Conservation (phyloP, 2,113 vertebrate genomes). For the Mormoops blainvillei region DNA sequence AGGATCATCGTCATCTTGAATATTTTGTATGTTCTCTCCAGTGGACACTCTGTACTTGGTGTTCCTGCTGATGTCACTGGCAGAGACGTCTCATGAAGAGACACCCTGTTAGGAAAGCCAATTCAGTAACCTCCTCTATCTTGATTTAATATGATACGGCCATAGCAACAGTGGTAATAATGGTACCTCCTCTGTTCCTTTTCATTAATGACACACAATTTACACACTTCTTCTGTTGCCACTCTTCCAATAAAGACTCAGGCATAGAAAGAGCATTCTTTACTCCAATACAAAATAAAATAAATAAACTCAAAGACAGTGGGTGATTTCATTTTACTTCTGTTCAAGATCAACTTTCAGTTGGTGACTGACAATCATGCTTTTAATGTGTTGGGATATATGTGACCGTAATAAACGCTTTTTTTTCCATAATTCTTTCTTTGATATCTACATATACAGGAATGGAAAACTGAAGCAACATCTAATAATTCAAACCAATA, state of each 20-base stretch:
- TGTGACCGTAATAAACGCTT: background rate
- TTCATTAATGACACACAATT: constrained; percentile 21
- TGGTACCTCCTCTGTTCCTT: constrained; percentile 35
- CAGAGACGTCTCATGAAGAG: constrained; percentile 50
- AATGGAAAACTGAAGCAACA: constrained; percentile 15
- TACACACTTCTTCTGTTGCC: background rate
- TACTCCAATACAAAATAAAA: constrained; percentile 17
- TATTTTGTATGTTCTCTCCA: constrained; percentile 56
- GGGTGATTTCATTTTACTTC: constrained; percentile 29
- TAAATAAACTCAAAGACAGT: background rate
- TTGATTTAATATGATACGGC: constrained; percentile 57
- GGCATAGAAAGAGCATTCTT: background rate
- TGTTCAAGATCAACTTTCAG: background rate
- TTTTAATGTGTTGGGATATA: constrained; percentile 14
- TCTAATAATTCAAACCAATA: constrained; percentile 15
- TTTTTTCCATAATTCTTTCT: background rate
- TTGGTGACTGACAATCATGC: background rate
- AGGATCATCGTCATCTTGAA: constrained; percentile 8
- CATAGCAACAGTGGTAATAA: constrained; percentile 20
- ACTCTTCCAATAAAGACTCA: background rate
- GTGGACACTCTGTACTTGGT: constrained; percentile 52
- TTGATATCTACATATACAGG: background rate
- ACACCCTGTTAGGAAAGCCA: constrained; percentile 4
- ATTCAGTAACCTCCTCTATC: constrained; percentile 34
- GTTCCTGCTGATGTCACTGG: constrained; percentile 58